A percentile compares a stretch with the other conserved stretches of the same genome.
These are phyloP conservation scores for Saccopteryx bilineata DNA, from an alignment of 2,113 vertebrate genomes.

Conservation along the genomic window DNA sequence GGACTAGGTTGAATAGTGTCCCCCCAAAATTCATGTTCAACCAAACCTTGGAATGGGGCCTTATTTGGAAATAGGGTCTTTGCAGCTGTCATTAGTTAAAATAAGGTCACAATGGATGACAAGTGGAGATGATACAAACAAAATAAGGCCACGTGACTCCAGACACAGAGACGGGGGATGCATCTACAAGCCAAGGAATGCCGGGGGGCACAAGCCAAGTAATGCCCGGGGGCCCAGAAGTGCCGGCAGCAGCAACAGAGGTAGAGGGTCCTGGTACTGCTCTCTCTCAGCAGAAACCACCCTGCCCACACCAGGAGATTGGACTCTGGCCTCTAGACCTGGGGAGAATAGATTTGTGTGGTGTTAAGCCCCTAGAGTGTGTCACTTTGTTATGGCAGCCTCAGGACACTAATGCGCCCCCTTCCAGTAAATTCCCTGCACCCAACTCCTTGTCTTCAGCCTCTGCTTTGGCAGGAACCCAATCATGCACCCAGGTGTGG, in stretches of 20 bases:
- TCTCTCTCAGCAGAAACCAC: fast-evolving
- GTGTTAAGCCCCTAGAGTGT: fast-evolving
- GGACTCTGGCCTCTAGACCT: not conserved
- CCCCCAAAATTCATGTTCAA: not conserved
- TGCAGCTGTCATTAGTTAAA: not conserved
- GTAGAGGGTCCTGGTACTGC: not conserved
- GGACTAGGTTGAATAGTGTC: too few relatives aligned
- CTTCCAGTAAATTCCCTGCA: not conserved
- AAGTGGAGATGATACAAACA: not conserved
- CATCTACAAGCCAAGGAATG: fast-evolving
- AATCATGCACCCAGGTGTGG: fast-evolving
- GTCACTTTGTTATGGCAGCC: not conserved
- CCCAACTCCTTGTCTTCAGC: not conserved
- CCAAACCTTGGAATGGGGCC: not conserved
- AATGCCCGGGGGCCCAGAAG: fast-evolving
- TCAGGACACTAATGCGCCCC: fast-evolving
- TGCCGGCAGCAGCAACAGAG: fast-evolving
- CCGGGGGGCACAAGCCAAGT: not conserved
- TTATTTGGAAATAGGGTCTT: not conserved
- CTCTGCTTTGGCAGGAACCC: not conserved
- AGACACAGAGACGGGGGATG: fast-evolving
- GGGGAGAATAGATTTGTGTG: not conserved
- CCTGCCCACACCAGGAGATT: not conserved
- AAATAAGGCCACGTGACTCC: fast-evolving
- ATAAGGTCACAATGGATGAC: not conserved